Evolutionary conservation across 2,113 vertebrate species (phyloP).

Genomic region (Mixornis gularis): DNA sequence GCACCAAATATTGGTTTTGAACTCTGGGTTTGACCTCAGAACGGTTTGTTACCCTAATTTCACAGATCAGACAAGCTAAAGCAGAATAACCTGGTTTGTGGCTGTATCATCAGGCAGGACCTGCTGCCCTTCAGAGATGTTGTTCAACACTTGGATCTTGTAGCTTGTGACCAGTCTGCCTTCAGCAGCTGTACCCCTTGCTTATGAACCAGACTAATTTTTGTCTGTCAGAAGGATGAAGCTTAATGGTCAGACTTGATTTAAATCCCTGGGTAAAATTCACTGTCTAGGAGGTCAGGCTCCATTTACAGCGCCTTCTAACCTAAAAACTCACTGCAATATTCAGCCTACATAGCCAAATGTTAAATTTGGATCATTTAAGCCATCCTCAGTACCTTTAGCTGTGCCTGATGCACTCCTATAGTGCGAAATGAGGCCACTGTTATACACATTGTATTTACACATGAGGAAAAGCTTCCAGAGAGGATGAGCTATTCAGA

Average conservation of each 20-base stretch:
- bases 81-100: not conserved
- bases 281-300: not conserved
- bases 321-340: constrained; percentile 1
- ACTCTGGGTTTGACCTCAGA: not conserved
- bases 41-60: not conserved
- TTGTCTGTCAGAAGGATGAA: not conserved
- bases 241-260: not conserved
- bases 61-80: not conserved
- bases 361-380: not conserved
- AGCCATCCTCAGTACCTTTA: not conserved
- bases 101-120: not conserved
- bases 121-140: not conserved
- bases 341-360: not conserved
- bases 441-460: not conserved
- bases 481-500: not conserved
- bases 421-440: not conserved
- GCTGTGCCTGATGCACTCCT: not conserved
- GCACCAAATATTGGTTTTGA: not conserved
- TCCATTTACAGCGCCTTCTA: not conserved
- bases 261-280: constrained; percentile 17
- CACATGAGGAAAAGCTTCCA: not conserved
- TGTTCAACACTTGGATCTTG: not conserved
- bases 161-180: not conserved
- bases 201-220: not conserved
- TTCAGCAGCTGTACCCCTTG: not conserved